A percentile compares a stretch with the other conserved stretches of the same genome.
Conservation (phyloP, 2,888 invertebrate genomes). For the Himalopsyche japonica region DNA sequence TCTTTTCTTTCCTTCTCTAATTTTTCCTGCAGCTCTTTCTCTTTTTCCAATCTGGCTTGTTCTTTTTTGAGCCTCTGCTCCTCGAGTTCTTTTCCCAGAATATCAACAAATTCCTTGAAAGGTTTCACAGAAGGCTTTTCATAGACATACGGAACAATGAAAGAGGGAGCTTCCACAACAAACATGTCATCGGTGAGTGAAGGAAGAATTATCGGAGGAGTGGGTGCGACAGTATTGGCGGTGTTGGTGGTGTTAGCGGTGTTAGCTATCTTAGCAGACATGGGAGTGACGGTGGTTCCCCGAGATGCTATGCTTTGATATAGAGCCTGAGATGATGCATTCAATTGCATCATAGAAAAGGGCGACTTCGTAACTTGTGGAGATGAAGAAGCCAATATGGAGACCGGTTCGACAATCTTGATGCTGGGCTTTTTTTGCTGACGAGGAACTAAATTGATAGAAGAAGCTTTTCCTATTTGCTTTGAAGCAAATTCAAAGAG, state of each 20-base stretch:
- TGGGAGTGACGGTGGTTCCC: conserved; percentile 53
- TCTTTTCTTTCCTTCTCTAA: conserved; percentile 44
- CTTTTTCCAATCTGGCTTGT: conserved; percentile 49
- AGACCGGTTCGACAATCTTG: conserved; percentile 79
- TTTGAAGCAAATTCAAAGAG: conserved; percentile 67
- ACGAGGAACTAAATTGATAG: conserved; percentile 46
- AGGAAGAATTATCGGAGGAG: conserved; percentile 64
- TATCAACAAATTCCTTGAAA: conserved; percentile 71
- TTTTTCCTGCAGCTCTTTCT: conserved; percentile 42
- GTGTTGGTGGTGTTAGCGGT: conserved; percentile 43
- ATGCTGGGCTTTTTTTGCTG: conserved; percentile 73
- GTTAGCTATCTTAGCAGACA: conserved; percentile 46
- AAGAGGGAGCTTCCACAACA: conserved; percentile 89
- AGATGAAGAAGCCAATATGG: conserved; percentile 44
- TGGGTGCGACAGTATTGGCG: conserved; percentile 44
- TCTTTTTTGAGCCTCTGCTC: conserved; percentile 63
- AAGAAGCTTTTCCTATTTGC: not conserved
- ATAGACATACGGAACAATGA: conserved; percentile 91
- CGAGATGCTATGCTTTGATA: conserved; percentile 60
- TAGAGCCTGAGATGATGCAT: conserved; percentile 59
- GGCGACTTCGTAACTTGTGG: not conserved
- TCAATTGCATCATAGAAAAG: not conserved
- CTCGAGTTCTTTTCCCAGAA: conserved; percentile 66
- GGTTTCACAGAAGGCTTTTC: conserved; percentile 84
- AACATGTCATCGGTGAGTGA: conserved; percentile 90